A percentile compares a stretch with the other conserved stretches of the same genome.
Conservation (phyloP, 2,797 vertebrate species). For the Centroberyx gerrardi region DNA sequence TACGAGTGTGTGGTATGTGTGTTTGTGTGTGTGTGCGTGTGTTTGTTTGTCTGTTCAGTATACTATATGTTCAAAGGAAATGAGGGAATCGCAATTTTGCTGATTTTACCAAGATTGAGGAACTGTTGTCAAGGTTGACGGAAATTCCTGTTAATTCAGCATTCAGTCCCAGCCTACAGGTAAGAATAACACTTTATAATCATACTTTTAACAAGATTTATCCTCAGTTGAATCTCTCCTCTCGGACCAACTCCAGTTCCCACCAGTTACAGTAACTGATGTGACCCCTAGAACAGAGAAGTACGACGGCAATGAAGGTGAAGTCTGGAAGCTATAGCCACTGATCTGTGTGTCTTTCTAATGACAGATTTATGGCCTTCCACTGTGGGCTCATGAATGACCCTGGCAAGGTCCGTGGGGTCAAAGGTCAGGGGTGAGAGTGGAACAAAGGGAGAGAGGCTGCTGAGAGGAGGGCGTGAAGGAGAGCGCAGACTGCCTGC, state of each 20-base stretch:
- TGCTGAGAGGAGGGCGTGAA: constrained; percentile 51
- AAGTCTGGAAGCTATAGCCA: constrained; percentile 36
- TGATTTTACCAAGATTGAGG: constrained; percentile 10
- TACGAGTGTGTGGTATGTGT: not conserved
- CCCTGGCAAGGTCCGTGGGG: constrained; percentile 22
- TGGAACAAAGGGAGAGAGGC: constrained; percentile 33
- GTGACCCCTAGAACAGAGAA: constrained; percentile 19
- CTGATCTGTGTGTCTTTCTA: constrained; percentile 34
- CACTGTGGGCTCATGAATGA: constrained; percentile 45
- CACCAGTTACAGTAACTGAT: constrained; percentile 7
- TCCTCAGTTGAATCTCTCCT: not conserved
- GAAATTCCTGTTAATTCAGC: not conserved
- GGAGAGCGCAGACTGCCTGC: constrained; percentile 19
- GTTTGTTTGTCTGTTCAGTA: not conserved
- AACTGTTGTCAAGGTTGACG: not conserved
- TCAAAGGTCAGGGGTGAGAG: constrained; percentile 54
- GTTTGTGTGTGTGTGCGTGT: constrained; percentile 1
- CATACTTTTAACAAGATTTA: constrained; percentile 15
- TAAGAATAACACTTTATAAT: not conserved
- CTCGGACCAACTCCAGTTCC: constrained; percentile 11
- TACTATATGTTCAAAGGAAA: constrained; percentile 14
- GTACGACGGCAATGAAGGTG: constrained; percentile 22
- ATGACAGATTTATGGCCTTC: constrained; percentile 62
- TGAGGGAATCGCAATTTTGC: not conserved
- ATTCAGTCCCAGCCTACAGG: too few relatives aligned